Percentiles rank a stretch among this genome's conserved stretches.
These are phyloP conservation scores for Andrena cerasifolii DNA, from an alignment of 1,140 invertebrate species.

Conservation along the genomic window DNA sequence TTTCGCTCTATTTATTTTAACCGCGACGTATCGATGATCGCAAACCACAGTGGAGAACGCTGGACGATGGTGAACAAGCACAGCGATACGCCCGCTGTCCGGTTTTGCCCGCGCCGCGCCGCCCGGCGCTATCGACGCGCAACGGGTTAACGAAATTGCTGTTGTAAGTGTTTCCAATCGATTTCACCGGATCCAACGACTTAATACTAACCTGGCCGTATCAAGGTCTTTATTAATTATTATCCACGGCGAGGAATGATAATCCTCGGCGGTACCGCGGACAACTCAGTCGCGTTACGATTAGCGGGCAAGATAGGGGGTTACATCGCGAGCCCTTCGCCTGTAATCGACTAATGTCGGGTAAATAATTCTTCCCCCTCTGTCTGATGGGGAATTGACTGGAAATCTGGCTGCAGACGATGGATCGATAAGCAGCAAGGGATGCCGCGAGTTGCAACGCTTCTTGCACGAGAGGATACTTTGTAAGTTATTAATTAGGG, in stretches of 20 bases:
- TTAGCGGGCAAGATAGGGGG: background rate
- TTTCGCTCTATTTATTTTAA: conserved; percentile 60
- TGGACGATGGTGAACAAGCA: conserved; percentile 56
- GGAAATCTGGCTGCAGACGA: background rate
- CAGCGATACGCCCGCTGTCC: conserved; percentile 11
- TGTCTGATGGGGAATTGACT: background rate
- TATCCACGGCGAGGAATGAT: conserved; percentile 4
- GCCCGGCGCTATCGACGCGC: conserved; percentile 34
- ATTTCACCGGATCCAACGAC: conserved; percentile 55
- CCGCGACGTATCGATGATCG: conserved; percentile 43
- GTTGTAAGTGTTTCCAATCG: conserved; percentile 63
- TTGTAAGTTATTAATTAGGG: too few species aligned
- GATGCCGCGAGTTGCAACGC: background rate
- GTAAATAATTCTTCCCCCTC: background rate
- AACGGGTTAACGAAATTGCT: conserved; percentile 62
- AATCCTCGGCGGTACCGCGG: background rate
- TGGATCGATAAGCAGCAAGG: background rate
- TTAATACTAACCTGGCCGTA: conserved; percentile 53
- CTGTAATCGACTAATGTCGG: conserved; percentile 7
- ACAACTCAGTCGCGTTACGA: conserved; percentile 21
- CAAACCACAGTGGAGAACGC: conserved; percentile 36
- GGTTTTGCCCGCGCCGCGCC: background rate
- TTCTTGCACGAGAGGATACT: too few species aligned
- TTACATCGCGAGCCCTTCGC: background rate
- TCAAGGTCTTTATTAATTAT: conserved; percentile 57